phyloP scores from a whole-genome alignment of 2,888 invertebrate species.

The Ernsta delagoae region DNA sequence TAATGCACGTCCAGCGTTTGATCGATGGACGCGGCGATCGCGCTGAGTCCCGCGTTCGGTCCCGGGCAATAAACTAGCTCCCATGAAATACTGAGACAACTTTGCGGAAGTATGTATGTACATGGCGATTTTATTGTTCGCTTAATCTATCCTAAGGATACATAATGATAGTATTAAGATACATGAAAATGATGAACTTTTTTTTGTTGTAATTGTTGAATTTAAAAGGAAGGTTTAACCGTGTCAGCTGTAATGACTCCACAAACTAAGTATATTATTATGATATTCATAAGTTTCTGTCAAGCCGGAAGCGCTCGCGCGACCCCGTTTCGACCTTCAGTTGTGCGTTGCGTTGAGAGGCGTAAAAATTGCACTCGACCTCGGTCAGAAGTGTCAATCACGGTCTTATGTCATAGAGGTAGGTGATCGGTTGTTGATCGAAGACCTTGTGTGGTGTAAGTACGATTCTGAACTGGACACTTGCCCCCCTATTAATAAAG shows the following conservation, averaged over 20 bases:
- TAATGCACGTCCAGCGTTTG: conserved; percentile 42
- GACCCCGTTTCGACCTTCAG: conserved; percentile 44
- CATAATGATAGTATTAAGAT: too few relatives aligned
- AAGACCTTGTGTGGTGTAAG: conserved; percentile 21
- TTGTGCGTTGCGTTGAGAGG: conserved; percentile 29
- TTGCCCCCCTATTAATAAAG: too few relatives aligned
- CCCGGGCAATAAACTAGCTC: conserved; percentile 30
- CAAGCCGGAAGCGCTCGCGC: conserved; percentile 38
- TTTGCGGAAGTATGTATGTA: conserved; percentile 29
- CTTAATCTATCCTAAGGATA: not conserved
- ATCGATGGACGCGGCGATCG: conserved; percentile 42
- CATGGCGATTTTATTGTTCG: conserved; percentile 24
- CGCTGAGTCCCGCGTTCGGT: conserved; percentile 39
- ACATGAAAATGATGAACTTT: too few relatives aligned
- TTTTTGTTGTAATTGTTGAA: too few relatives aligned
- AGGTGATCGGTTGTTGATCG: too few relatives aligned
- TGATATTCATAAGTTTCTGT: not conserved
- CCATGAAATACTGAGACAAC: conserved; percentile 13
- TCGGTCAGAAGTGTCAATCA: conserved; percentile 35
- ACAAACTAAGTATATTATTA: too few relatives aligned
- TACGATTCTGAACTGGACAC: too few relatives aligned
- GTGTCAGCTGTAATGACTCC: too few relatives aligned
- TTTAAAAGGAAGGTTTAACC: too few relatives aligned
- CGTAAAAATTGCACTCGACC: conserved; percentile 39
- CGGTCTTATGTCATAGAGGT: conserved; percentile 28